Conservation (phyloP, 92 coral and sea anemone genomes). For the Porites lobata region DNA sequence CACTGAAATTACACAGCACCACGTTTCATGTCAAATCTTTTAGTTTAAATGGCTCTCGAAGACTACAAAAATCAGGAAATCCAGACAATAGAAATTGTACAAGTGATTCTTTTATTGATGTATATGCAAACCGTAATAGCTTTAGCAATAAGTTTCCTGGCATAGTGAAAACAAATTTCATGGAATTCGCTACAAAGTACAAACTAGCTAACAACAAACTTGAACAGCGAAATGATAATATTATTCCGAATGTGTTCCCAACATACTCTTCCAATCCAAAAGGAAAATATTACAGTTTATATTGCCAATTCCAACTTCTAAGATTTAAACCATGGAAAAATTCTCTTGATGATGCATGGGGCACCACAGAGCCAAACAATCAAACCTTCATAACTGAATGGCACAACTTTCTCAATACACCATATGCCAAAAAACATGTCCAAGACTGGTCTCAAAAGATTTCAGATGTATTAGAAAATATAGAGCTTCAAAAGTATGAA, state of each 20-base stretch:
- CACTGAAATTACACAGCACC: conserved; percentile 75
- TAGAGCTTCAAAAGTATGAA: conserved; percentile 39
- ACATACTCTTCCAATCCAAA: conserved; percentile 65
- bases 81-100: conserved; percentile 24
- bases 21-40: conserved; percentile 74
- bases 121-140: conserved; percentile 69
- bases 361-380: conserved; percentile 20
- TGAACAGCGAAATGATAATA: conserved; percentile 50
- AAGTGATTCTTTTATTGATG: conserved; percentile 53
- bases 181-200: conserved; percentile 51
- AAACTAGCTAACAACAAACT: conserved; percentile 52
- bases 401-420: too few species aligned
- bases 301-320: too few species aligned
- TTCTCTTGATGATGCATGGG: conserved; percentile 74
- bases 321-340: conserved; percentile 25
- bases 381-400: conserved; percentile 46
- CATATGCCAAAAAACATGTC: too few species aligned
- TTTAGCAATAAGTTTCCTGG: conserved; percentile 1
- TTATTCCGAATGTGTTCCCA: conserved; percentile 69
- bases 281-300: conserved; percentile 21
- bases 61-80: too few species aligned
- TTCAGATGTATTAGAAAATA: conserved; percentile 64
- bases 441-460: conserved; percentile 39
- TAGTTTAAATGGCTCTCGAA: conserved; percentile 75
- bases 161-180: conserved; percentile 13